Evolutionary conservation across 2,797 vertebrate species (phyloP).

Genomic region (Macroramphosus scolopax): DNA sequence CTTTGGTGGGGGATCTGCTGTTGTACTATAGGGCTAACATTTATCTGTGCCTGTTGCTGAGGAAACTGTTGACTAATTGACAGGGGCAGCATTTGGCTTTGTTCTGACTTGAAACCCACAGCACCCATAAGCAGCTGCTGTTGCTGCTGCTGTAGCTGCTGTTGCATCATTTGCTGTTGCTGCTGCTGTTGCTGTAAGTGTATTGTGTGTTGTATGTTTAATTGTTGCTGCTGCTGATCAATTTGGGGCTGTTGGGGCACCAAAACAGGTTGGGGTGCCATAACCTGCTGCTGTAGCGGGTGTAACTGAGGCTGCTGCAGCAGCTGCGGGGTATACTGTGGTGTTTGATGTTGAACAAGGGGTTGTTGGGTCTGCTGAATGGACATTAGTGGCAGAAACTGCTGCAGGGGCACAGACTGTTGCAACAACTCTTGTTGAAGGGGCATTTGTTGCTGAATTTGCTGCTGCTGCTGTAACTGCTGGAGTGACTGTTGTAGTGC

Average conservation of each 20-base stretch:
- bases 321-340: slow-evolving; percentile 46
- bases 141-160: slow-evolving; percentile 59
- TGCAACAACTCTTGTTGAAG: slow-evolving; percentile 51
- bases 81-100: slow-evolving; percentile 46
- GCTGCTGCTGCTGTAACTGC: slow-evolving; percentile 55
- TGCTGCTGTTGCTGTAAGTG: slow-evolving; percentile 64
- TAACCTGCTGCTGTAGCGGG: slow-evolving; percentile 50
- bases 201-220: slow-evolving; percentile 54
- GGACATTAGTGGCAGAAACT: slow-evolving; percentile 44
- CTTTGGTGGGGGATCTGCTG: slow-evolving; percentile 54
- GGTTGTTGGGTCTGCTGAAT: slow-evolving; percentile 52
- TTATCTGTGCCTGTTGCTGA: slow-evolving; percentile 60
- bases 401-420: slow-evolving; percentile 49
- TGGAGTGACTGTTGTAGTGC: slow-evolving; percentile 55
- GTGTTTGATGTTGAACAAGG: slow-evolving; percentile 50
- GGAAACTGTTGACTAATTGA: slow-evolving; percentile 62
- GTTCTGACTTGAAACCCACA: slow-evolving; percentile 49
- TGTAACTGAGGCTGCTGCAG: slow-evolving; percentile 57
- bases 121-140: slow-evolving; percentile 51
- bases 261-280: slow-evolving; percentile 37
- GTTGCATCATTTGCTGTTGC: slow-evolving; percentile 57
- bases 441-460: slow-evolving; percentile 49
- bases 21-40: slow-evolving; percentile 37
- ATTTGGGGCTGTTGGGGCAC: slow-evolving; percentile 43
- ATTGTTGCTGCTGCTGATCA: slow-evolving; percentile 61